Conservation (phyloP, 2,888 invertebrate species). For the Agrotis segetum region DNA sequence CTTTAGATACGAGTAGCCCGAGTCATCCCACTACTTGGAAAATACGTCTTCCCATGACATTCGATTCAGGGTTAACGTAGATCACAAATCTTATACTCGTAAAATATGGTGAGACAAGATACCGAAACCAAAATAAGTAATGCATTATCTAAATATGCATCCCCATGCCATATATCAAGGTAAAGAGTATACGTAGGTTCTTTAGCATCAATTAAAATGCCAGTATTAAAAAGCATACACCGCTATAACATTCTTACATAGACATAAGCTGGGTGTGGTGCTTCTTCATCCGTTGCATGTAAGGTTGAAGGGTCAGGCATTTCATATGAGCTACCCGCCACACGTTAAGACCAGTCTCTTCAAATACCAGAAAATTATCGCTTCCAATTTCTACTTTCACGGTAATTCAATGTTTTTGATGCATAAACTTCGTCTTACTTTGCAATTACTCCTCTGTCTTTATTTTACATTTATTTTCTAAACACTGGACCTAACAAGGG, state of each 20-base stretch:
- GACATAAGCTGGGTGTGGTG: conserved; percentile 49
- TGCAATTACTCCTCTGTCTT: conserved; percentile 9
- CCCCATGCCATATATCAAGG: neutral
- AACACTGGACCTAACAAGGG: neutral
- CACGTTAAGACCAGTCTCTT: conserved; percentile 60
- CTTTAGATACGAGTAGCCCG: too few species aligned
- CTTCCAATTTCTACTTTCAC: conserved; percentile 77
- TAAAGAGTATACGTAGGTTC: neutral
- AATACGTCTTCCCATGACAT: too few species aligned
- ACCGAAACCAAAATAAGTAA: too few species aligned
- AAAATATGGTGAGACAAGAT: too few species aligned
- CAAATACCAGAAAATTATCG: conserved; percentile 71
- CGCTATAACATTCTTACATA: conserved; percentile 35
- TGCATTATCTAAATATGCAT: neutral
- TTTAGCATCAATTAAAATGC: conserved; percentile 4
- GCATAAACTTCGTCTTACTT: conserved; percentile 37
- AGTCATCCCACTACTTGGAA: too few species aligned
- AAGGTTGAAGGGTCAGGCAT: conserved; percentile 65
- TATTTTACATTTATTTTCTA: conserved; percentile 6
- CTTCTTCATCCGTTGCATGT: conserved; percentile 66
- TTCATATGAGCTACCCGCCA: conserved; percentile 71
- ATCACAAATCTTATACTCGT: too few species aligned
- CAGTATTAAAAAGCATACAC: conserved; percentile 10
- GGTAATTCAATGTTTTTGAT: conserved; percentile 59
- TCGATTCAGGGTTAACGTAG: too few species aligned